Evolutionary conservation across 1,140 invertebrate species (phyloP).

Genomic region (Pseudoatta argentina): DNA sequence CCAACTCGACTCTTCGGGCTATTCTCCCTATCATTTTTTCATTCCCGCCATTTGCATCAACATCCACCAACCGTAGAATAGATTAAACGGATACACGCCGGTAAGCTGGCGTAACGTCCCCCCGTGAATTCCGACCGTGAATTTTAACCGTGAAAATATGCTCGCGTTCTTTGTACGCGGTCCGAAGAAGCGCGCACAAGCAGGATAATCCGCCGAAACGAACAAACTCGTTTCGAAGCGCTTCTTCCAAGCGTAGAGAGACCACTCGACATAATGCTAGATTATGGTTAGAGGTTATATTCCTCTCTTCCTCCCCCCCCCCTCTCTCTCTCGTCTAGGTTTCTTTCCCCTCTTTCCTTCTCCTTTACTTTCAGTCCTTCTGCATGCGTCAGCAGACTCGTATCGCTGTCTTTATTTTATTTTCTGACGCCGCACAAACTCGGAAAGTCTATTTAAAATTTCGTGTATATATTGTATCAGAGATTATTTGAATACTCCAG

Average conservation of each 20-base stretch:
- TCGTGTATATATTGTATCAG: conserved; percentile 13
- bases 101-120: conserved; percentile 71
- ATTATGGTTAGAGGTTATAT: conserved; percentile 74
- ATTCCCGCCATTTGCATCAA: conserved; percentile 52
- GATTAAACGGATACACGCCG: conserved; percentile 73
- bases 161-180: conserved; percentile 71
- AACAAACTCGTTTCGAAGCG: conserved; percentile 77
- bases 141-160: conserved; percentile 78
- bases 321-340: background rate
- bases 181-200: conserved; percentile 55
- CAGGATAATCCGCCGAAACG: conserved; percentile 78
- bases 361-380: background rate
- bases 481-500: background rate
- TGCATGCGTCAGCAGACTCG: conserved; percentile 20
- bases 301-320: conserved; percentile 8
- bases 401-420: conserved; percentile 36
- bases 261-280: conserved; percentile 78
- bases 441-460: conserved; percentile 39
- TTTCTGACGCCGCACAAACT: conserved; percentile 23
- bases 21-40: conserved; percentile 30
- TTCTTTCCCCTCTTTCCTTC: too few species aligned
- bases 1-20: background rate
- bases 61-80: conserved; percentile 70
- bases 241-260: conserved; percentile 73
- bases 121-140: conserved; percentile 70